phyloP scores from a whole-genome alignment of 30 jellyfish, hydroid and myxozoan genomes.

The Aurelia aurita region DNA sequence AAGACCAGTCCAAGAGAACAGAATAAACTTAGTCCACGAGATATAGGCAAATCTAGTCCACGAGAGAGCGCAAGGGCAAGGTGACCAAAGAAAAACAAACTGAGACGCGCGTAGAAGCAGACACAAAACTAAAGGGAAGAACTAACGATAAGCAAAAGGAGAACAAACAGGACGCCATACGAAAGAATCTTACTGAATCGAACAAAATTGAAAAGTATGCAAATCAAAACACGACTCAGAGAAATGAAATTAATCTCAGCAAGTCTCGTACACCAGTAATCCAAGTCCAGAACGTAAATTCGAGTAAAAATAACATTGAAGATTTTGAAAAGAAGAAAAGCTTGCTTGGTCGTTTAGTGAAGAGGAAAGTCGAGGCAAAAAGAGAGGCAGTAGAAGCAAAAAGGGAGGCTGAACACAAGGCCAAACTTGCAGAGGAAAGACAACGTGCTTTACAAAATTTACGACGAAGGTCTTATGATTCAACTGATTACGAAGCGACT shows the following conservation, averaged over 20 bases:
- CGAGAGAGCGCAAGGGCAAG: background rate
- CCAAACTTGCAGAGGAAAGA: constrained; percentile 39
- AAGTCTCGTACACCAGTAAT: background rate
- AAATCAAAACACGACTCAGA: background rate
- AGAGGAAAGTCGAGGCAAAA: constrained; percentile 4
- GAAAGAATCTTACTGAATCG: background rate
- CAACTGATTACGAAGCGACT: constrained; percentile 1
- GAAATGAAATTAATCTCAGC: background rate
- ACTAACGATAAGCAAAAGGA: background rate
- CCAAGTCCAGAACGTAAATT: background rate
- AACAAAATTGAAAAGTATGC: background rate
- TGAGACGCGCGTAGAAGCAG: background rate
- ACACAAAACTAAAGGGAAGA: background rate
- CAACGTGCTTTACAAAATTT: background rate
- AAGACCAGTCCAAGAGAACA: background rate
- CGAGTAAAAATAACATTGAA: background rate
- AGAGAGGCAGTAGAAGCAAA: constrained; percentile 10
- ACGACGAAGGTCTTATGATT: background rate
- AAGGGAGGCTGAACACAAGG: background rate
- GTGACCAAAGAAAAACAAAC: background rate
- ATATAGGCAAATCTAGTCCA: background rate
- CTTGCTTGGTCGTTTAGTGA: constrained; percentile 29
- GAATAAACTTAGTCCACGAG: background rate
- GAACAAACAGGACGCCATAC: background rate
- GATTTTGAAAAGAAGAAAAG: constrained; percentile 24